A percentile compares a stretch with the other conserved stretches of the same genome.
Conservation (phyloP, 2,888 invertebrate species). For the Hemicrepidius hirtus region DNA sequence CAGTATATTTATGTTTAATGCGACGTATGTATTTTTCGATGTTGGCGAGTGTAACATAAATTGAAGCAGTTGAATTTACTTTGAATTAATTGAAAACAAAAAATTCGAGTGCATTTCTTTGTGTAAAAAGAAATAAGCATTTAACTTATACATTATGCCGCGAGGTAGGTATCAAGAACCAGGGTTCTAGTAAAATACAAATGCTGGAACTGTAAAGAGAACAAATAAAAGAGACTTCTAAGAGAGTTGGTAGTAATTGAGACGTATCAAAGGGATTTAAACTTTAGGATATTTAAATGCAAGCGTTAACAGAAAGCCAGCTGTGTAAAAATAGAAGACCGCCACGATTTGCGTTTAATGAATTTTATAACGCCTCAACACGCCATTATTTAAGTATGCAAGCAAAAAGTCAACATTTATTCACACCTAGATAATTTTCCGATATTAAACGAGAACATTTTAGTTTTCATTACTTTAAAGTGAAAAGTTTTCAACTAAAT, state of each 20-base stretch:
- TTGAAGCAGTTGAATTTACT: conserved; percentile 16
- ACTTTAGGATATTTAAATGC: conserved; percentile 39
- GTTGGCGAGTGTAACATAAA: conserved; percentile 30
- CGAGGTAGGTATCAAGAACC: conserved; percentile 10
- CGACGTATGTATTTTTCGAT: conserved; percentile 1
- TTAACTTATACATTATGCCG: conserved; percentile 21
- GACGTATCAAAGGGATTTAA: conserved; percentile 44
- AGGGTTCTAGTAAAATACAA: conserved; percentile 30
- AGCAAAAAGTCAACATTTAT: conserved; percentile 19
- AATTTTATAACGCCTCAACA: conserved; percentile 40
- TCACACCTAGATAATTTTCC: conserved; percentile 11
- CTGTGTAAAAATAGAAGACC: conserved; percentile 36
- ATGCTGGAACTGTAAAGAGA: conserved; percentile 21
- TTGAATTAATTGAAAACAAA: conserved; percentile 19
- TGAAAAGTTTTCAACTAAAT: conserved; percentile 4
- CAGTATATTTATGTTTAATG: not conserved
- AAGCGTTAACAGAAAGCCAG: conserved; percentile 34
- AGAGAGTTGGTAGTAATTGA: conserved; percentile 42
- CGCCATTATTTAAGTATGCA: conserved; percentile 31
- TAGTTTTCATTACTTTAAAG: conserved; percentile 4
- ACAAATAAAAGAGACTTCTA: conserved; percentile 37
- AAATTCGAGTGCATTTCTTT: conserved; percentile 11
- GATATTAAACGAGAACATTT: conserved; percentile 18
- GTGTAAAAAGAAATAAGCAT: conserved; percentile 20
- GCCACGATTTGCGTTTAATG: conserved; percentile 39